Base-by-base conservation (phyloP, 2,113 vertebrate species). In the Anas platyrhynchos region DNA sequence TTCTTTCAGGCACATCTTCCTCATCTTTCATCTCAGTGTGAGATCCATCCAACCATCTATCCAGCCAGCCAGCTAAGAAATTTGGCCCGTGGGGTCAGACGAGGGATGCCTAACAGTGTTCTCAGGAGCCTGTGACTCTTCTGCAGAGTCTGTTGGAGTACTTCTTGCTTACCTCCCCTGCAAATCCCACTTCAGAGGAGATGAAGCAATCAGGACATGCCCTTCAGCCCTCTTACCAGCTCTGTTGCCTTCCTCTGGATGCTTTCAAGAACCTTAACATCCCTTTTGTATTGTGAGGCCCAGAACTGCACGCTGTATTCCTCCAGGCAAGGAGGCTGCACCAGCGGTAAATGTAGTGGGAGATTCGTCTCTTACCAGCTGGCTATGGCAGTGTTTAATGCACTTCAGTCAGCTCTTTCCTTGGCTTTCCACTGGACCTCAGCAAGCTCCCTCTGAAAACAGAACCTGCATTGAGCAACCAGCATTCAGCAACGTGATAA, bases 51-150 rank as follows among this genome's bases (percentile, higher is more conserved):
- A 16, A 13, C 48, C 16, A 71, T 11, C 26, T 18, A 29, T 7
- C 46, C 4, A 7, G 26, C 13, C 31, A 55, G 5, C 31, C 23
- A 22, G 4, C 20, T 27, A 32, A 11, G 26, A 21, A 29, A 12
- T 2, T 7, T 7, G 52, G 50, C 27, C 25, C 9, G 27, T 29
- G n/a, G 29, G 4, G 36, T 20, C 50, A 41, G 44, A 34, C 31
- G 11, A 0, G 0, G 16, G 25, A 22, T 16, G 43, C 46, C 23
- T n/a, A 63, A 21, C 23, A 26, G 36, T 4, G 7, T 65, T 27
- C 61, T 9, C 20, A 31, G 11, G 14, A 36, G 32, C 22, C 50
- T 21, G 21, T 17, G 38, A 52, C 31, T 7, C 18, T 89, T 13
- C 55, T 68, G 32, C 22, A 38, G 48, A 16, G 7, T 7, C 32